Evolutionary conservation across 1,140 invertebrate genomes (phyloP).

Genomic region (Luehdorfia chinensis): DNA sequence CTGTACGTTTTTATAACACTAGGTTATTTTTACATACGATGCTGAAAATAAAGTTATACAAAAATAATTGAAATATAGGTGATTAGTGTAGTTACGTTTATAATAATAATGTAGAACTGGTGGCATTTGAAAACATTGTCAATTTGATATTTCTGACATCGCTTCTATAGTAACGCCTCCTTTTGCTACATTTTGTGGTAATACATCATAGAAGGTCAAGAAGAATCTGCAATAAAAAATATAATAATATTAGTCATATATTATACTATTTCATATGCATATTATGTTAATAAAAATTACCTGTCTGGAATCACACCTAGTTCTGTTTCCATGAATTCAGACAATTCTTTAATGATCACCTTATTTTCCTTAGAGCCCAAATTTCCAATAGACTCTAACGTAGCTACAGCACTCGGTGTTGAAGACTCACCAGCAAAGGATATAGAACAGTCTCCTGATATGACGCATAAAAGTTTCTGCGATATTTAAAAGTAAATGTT

Average conservation of each 20-base stretch:
- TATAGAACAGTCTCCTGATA: constrained; percentile 34
- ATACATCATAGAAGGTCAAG: constrained; percentile 45
- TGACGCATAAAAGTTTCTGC: constrained; percentile 42
- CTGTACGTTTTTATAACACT: too few relatives aligned
- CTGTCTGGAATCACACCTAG: constrained; percentile 37
- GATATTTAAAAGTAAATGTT: background rate
- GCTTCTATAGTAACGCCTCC: constrained; percentile 29
- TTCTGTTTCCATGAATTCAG: constrained; percentile 40
- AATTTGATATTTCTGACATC: background rate
- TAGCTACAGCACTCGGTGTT: constrained; percentile 35
- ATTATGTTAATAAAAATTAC: constrained; percentile 23
- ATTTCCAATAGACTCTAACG: constrained; percentile 54
- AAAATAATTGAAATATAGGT: too few relatives aligned
- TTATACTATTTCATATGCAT: background rate
- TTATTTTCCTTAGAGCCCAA: constrained; percentile 45
- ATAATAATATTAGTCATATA: background rate
- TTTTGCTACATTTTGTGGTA: constrained; percentile 33
- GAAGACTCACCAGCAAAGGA: constrained; percentile 33
- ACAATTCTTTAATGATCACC: constrained; percentile 33
- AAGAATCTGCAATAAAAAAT: constrained; percentile 41
- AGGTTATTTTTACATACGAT: too few relatives aligned
- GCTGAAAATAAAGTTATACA: too few relatives aligned
- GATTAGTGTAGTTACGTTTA: too few relatives aligned
- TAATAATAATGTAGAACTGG: too few relatives aligned
- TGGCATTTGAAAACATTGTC: too few relatives aligned